A percentile compares a stretch with the other conserved stretches of the same genome.
phyloP scores from a whole-genome alignment of 1,140 invertebrate species.

The Drosophila sulfurigaster region DNA sequence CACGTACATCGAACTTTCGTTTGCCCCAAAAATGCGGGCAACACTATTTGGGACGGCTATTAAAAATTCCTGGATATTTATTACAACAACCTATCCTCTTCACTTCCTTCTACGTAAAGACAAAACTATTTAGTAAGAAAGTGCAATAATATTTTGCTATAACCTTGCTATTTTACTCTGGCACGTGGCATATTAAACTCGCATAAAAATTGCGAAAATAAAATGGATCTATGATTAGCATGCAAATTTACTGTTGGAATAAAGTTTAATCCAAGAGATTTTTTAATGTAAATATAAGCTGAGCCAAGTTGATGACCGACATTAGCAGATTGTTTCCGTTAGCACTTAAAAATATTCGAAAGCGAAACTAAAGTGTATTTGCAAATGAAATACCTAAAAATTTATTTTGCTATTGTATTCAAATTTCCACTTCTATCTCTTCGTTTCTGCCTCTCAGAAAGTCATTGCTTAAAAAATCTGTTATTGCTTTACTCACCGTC shows the following conservation, averaged over 20 bases:
- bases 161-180: constrained; percentile 19
- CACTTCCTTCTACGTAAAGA: constrained; percentile 12
- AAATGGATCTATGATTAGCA: background rate
- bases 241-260: background rate
- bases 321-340: too few relatives aligned
- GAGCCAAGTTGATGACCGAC: too few relatives aligned
- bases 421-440: background rate
- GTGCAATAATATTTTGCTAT: constrained; percentile 54
- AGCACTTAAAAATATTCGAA: too few relatives aligned
- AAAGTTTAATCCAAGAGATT: background rate
- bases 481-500: constrained; percentile 78
- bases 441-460: background rate
- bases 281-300: background rate
- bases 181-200: constrained; percentile 26
- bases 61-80: constrained; percentile 80
- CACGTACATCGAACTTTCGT: constrained; percentile 64
- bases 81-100: constrained; percentile 33
- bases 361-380: too few relatives aligned
- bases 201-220: background rate
- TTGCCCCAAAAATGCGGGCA: constrained; percentile 54
- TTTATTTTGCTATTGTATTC: background rate
- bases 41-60: constrained; percentile 61
- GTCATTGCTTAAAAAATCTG: background rate
- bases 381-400: too few relatives aligned
- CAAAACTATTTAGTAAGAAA: constrained; percentile 40